Evolutionary conservation across 2,797 vertebrate genomes (phyloP).

Genomic region (Oreochromis mossambicus): DNA sequence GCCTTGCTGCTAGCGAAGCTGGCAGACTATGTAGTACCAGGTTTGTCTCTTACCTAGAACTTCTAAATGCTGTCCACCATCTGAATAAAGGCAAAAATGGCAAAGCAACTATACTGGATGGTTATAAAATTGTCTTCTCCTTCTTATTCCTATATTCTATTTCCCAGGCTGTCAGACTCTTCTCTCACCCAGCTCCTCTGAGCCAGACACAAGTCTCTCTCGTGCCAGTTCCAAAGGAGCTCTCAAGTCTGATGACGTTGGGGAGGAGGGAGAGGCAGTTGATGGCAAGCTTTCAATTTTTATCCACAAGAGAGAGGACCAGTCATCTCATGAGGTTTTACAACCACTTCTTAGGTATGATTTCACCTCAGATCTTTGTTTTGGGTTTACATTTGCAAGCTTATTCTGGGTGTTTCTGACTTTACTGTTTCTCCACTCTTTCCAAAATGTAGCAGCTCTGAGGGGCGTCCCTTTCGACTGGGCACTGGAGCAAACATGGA

Average conservation of each 20-base stretch:
- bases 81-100: neutral
- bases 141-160: neutral
- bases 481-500: conserved; percentile 99
- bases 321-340: conserved; percentile 97
- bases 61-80: neutral
- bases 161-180: conserved; percentile 92
- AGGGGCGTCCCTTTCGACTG: conserved; percentile 95
- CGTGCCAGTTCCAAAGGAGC: conserved; percentile 90
- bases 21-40: conserved; percentile 97
- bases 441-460: conserved; percentile 86
- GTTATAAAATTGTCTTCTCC: neutral
- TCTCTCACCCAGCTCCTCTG: conserved; percentile 95
- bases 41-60: conserved; percentile 62
- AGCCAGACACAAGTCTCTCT: conserved; percentile 86
- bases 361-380: neutral
- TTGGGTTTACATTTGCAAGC: neutral
- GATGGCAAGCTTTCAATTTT: conserved; percentile 98
- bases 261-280: conserved; percentile 95
- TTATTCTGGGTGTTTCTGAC: neutral
- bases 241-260: conserved; percentile 88
- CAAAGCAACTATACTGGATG: neutral
- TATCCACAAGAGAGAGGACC: conserved; percentile 97
- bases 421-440: neutral
- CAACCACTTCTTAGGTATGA: conserved; percentile 93
- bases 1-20: conserved; percentile 92